Base-by-base conservation (phyloP, 2,113 vertebrate genomes). In the Cygnus atratus region DNA sequence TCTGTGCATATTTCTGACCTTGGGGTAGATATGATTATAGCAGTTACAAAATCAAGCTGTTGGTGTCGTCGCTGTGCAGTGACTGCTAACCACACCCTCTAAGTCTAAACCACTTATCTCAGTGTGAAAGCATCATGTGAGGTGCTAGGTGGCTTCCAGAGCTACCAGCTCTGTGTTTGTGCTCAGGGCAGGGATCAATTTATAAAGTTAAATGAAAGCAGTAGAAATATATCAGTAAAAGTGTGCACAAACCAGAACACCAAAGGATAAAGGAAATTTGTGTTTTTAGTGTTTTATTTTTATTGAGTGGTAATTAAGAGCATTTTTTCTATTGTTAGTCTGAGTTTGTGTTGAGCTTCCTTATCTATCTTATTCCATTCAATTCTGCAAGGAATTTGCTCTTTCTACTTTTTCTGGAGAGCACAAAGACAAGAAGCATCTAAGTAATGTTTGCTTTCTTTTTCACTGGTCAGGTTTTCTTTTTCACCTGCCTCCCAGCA, bases 61-160 rank as follows among this genome's bases (percentile, higher is more conserved):
- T 31, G 76, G 55, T 62, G 91, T 84, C 86, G 97, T 90, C 96
- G 87, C 95, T 62, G 71, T 58, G 72, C 84, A 13, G 71, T 90
- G 96, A 95, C 97, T 98, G 97, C 97, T 98, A 97, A 97, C 98
- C 96, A 90, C 97, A 97, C 95, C 97, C 97, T 97, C 91, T 94
- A 93, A 96, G 92, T 95, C 82, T 90, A 76, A 85, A 96, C 96
- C 97, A 95, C 87, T 87, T 96, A 54, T 71, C 87, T 73, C 91
- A 61, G 92, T 95, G 97, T 97, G 96, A 98, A 97, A 95, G 95
- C 96, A 94, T 96, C 92, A 92, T 80, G 97, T 97, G 98, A 98
- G 97, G 97, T 97, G 90, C 52, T 80, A 91, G 43, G 95, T 98
- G 97, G 97, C 97, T 98, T 98, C 96, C 65, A 68, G 95, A 97